Evolutionary conservation across 2,888 invertebrate species (phyloP), one percentile per base, ranked within the genome.

Genomic region (Philereme transversata): DNA sequence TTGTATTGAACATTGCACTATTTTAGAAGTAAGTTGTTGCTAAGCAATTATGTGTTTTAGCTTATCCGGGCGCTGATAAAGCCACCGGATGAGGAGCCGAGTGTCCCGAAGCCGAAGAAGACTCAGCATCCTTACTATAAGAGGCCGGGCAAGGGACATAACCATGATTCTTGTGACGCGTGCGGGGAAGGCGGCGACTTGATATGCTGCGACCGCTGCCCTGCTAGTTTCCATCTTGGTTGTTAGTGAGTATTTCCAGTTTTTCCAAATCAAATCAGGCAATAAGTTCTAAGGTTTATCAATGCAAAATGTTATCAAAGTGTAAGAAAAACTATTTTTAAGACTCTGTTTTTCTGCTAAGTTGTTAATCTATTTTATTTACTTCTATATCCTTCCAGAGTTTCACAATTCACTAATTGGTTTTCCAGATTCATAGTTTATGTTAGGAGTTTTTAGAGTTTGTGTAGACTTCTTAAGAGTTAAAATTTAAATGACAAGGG

Each of bases 101-200:
- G 78, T 53, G 77, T 75, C 9, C 90, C 88, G 65, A 94, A 94
- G 75, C 93, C 93, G 60, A 95, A 94, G 70, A 95, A 93, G 72
- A 93, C 95, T 8, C 94, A 95, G 72, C 97, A 97, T 89, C 96
- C 96, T 1, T 97, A 97, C 77, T 97, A 96, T 78, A 96, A 96
- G 82, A 93, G 97, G 64, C 97, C 97, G 67, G 97, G 97, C n/a
- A 95, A 96, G 77, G 97, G 97, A 5, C 97, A 97, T 79, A 98
- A 98, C 87, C 97, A 96, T 81, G 98, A 99, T 81, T 96, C 95
- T 69, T 99, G 99, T 82, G 98, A 98, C 90, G 97, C 97, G 57
- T 99, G 99, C 83, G 95, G 96, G 56, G 99, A 99, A 92, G 98
- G 98, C 40, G 99, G 99, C 4, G 98, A 98, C 85, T 92, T 99